Percentiles rank a stretch among this genome's conserved stretches.
Evolutionary conservation across 2,888 invertebrate species (phyloP).

Genomic region (Dryobotodes eremita): DNA sequence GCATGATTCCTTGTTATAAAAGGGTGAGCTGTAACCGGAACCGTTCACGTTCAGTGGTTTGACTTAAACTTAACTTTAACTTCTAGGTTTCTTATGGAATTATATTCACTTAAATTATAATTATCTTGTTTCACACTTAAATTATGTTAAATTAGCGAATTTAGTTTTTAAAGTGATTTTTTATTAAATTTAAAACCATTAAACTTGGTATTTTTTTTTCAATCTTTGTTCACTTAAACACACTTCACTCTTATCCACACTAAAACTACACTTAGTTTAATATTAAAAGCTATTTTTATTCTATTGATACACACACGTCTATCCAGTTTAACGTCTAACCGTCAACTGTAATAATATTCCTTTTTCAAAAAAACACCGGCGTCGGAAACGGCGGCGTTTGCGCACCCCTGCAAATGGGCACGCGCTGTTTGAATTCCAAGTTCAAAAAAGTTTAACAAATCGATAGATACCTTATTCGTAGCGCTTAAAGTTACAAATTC

Average conservation of each 20-base stretch:
- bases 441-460: conserved; percentile 8
- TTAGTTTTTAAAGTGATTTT: conserved; percentile 14
- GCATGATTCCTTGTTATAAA: conserved; percentile 73
- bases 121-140: conserved; percentile 19
- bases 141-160: not conserved
- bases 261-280: conserved; percentile 41
- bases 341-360: conserved; percentile 82
- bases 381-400: conserved; percentile 86
- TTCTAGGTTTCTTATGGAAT: conserved; percentile 36
- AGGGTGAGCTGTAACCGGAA: conserved; percentile 80
- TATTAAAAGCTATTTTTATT: conserved; percentile 44
- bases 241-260: conserved; percentile 37
- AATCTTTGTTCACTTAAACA: conserved; percentile 27
- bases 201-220: conserved; percentile 2
- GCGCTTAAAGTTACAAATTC: not conserved
- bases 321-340: conserved; percentile 77
- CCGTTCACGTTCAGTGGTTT: conserved; percentile 64
- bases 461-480: not conserved
- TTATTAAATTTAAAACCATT: conserved; percentile 16
- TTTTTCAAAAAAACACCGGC: conserved; percentile 80
- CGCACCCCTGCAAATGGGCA: conserved; percentile 87
- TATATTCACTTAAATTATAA: conserved; percentile 36
- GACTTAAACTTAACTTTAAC: conserved; percentile 25
- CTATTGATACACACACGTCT: conserved; percentile 67
- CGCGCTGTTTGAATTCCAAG: conserved; percentile 76